Conservation (phyloP, 2,113 vertebrate species). For the Alligator sinensis region DNA sequence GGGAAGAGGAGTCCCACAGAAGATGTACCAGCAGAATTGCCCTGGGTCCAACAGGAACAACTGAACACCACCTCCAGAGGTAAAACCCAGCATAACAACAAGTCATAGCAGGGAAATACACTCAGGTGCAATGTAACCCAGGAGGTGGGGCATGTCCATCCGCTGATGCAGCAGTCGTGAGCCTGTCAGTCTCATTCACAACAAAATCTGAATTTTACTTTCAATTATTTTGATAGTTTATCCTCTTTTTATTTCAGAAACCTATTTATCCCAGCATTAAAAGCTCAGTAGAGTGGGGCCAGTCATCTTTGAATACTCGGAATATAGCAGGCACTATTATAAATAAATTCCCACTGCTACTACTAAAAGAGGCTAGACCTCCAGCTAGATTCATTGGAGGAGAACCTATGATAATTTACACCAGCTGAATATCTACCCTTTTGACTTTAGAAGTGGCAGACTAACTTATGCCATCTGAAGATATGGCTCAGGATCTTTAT, state of each 20-base stretch:
- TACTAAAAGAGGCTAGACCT: background rate
- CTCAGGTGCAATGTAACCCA: too few species aligned
- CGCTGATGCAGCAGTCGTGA: too few species aligned
- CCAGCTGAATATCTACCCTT: background rate
- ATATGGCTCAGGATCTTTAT: background rate
- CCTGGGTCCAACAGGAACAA: too few species aligned
- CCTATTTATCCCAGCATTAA: background rate
- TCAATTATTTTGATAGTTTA: background rate
- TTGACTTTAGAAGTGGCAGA: background rate
- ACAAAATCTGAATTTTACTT: background rate
- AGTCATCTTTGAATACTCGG: background rate
- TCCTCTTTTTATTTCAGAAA: background rate
- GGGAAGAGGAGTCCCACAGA: too few species aligned
- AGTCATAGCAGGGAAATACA: too few species aligned
- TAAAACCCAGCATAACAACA: too few species aligned
- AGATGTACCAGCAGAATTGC: too few species aligned
- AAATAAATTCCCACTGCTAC: background rate
- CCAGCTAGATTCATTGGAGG: background rate
- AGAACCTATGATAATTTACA: background rate
- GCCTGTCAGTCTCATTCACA: background rate
- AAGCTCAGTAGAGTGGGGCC: background rate
- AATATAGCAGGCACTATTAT: background rate
- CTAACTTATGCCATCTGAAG: background rate
- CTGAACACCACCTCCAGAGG: too few species aligned
- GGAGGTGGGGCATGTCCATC: too few species aligned